Evolutionary conservation across 2,888 invertebrate species (phyloP).

Genomic region (Xanthia icteritia): DNA sequence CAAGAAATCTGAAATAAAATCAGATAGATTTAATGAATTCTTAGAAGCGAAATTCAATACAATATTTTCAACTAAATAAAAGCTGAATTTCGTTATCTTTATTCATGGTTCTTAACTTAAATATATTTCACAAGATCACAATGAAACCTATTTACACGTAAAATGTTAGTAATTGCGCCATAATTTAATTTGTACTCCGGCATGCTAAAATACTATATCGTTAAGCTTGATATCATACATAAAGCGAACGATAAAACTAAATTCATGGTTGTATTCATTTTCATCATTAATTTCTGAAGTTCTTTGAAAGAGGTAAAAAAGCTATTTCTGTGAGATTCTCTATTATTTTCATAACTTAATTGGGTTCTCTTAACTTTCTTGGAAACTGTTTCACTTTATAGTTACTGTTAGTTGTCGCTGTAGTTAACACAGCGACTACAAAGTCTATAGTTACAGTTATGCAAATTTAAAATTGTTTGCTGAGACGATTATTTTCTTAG

Average conservation of each 20-base stretch:
- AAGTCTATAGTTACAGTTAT: slow-evolving; percentile 52
- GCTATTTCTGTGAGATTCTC: slow-evolving; percentile 13
- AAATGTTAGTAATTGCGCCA: slow-evolving; percentile 40
- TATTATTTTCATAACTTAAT: slow-evolving; percentile 54
- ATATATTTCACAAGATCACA: slow-evolving; percentile 35
- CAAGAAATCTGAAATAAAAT: slow-evolving; percentile 12
- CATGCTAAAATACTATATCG: slow-evolving; percentile 22
- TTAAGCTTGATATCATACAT: slow-evolving; percentile 25
- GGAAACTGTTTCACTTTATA: slow-evolving; percentile 59
- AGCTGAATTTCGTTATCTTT: slow-evolving; percentile 32
- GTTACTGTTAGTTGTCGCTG: slow-evolving; percentile 58
- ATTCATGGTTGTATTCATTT: slow-evolving; percentile 13
- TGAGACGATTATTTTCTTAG: slow-evolving; percentile 48
- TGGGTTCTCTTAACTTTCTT: slow-evolving; percentile 49
- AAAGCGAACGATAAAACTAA: slow-evolving; percentile 15
- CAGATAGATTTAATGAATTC: slow-evolving; percentile 13
- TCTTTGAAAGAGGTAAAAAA: slow-evolving; percentile 10
- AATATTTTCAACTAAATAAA: slow-evolving; percentile 22
- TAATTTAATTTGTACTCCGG: slow-evolving; percentile 40
- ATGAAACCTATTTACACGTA: slow-evolving; percentile 34
- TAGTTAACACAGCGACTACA: slow-evolving; percentile 52
- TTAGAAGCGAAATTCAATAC: slow-evolving; percentile 24
- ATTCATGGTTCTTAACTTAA: slow-evolving; percentile 9
- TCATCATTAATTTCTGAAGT: slow-evolving; percentile 10
- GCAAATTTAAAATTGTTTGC: slow-evolving; percentile 60